A percentile compares a stretch with the other conserved stretches of the same genome.
phyloP scores from a whole-genome alignment of 1,140 invertebrate species.

The Pteromalus puparum region DNA sequence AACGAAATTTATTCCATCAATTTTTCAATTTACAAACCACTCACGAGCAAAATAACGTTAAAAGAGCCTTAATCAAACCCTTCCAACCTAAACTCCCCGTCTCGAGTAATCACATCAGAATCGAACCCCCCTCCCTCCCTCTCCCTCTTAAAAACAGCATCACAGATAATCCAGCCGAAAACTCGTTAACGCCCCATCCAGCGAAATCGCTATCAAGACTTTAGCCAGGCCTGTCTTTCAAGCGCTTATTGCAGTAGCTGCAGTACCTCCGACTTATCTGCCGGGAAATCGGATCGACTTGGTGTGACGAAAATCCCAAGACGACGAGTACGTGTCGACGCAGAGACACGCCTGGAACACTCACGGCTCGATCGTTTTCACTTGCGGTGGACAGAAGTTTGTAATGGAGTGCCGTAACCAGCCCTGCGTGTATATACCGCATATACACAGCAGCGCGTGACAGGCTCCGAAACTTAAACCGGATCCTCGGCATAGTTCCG shows the following conservation, averaged over 20 bases:
- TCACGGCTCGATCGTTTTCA: conserved; percentile 51
- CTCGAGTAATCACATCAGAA: neutral
- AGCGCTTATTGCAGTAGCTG: neutral
- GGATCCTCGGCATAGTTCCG: conserved; percentile 34
- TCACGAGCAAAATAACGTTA: neutral
- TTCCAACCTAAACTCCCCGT: neutral
- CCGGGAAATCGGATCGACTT: conserved; percentile 11
- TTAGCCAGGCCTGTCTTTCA: neutral
- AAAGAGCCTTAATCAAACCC: no score
- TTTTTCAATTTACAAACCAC: neutral
- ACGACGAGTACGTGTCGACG: neutral
- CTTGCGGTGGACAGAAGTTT: conserved; percentile 42
- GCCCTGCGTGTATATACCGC: neutral
- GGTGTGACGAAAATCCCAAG: conserved; percentile 20
- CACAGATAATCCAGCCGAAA: neutral
- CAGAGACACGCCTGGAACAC: neutral
- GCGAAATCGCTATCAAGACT: neutral
- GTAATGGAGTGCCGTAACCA: conserved; percentile 35
- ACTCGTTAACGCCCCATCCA: conserved; percentile 5
- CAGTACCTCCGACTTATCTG: conserved; percentile 14
- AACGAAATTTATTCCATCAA: no score
- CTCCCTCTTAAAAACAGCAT: neutral
- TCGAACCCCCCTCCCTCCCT: neutral
- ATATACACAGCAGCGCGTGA: neutral
- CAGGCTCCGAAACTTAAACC: conserved; percentile 29